Base-by-base conservation (phyloP, 1,140 invertebrate species). In the Camponotus vicinus region DNA sequence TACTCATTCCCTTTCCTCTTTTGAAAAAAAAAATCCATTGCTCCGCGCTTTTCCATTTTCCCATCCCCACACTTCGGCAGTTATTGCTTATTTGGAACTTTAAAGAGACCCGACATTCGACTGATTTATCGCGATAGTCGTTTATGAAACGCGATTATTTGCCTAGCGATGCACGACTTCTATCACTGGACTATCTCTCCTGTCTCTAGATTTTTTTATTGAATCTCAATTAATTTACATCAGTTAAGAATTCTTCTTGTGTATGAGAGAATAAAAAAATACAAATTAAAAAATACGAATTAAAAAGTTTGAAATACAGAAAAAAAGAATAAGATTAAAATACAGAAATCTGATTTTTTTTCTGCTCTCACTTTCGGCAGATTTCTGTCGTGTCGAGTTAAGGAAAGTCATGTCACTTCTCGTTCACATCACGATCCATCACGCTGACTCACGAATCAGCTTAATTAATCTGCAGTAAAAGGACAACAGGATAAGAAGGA, bases 51-150 rank as follows among this genome's bases (percentile, higher is more conserved):
- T 66, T 84, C 21, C 71, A 59, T 80, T 69, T 49, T 61, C 79
- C 79, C 40, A 32, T 75, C 40, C 69, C 69, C 55, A 32, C 69
- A 49, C 79, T 45, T 73, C 69, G 69, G 69, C 69, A 61, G 69
- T 83, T 83, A 61, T 75, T 75, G 79, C 69, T 83, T 83, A 83
- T 83, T 83, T 83, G 79, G 55, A 75, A 73, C 73, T 75, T 55
- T 57, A 61, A 83, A 83, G 67, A 83, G 69, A 73, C 67, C 18
- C 55, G 18, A 18, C 6, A 70, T 61, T 27, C 37, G 73, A 75
- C 57, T 73, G 79, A 83, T 83, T 83, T 73, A 83, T 61, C 55
- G 66, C 78, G n/a, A 61, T 15, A 40, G 79, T 73, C 49, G 73
- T 83, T 83, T 61, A 73, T 61, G 79, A 83, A 83, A 73, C 27